These are phyloP conservation scores for Tinamus guttatus DNA, from an alignment of 2,113 vertebrate genomes.

Conservation along the genomic window DNA sequence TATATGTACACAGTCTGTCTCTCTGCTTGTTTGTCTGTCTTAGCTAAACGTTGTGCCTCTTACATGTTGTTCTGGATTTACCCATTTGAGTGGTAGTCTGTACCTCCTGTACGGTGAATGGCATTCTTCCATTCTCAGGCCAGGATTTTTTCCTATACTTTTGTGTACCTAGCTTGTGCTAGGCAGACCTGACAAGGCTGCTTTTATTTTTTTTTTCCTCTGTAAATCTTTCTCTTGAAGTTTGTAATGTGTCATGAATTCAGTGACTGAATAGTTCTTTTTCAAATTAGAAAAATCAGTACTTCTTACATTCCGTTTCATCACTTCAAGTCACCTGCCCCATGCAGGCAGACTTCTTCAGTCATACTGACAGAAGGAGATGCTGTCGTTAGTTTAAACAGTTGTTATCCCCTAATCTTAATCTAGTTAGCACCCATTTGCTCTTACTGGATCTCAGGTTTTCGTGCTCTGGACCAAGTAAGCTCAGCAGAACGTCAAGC, in stretches of 20 bases:
- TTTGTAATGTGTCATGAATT: background rate
- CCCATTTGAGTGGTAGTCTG: background rate
- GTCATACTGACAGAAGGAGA: background rate
- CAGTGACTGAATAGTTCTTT: background rate
- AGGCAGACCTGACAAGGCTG: background rate
- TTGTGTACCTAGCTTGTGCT: background rate
- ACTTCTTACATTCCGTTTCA: background rate
- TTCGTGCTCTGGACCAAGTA: background rate
- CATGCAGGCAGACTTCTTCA: background rate
- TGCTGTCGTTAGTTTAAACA: background rate
- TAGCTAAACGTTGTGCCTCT: background rate
- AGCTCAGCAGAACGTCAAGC: background rate
- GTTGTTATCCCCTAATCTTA: background rate
- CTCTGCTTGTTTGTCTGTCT: background rate
- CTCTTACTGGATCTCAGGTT: background rate
- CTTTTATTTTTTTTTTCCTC: background rate
- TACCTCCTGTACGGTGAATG: background rate
- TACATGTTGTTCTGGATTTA: background rate
- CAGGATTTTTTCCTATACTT: background rate
- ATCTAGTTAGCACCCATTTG: background rate
- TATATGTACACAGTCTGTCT: background rate
- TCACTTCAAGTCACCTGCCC: background rate
- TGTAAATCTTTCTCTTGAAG: background rate
- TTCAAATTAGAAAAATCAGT: background rate
- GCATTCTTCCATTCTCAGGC: background rate